phyloP scores from a whole-genome alignment of 35 echinoderm and acorn worm genomes.

The Lytechinus variegatus region DNA sequence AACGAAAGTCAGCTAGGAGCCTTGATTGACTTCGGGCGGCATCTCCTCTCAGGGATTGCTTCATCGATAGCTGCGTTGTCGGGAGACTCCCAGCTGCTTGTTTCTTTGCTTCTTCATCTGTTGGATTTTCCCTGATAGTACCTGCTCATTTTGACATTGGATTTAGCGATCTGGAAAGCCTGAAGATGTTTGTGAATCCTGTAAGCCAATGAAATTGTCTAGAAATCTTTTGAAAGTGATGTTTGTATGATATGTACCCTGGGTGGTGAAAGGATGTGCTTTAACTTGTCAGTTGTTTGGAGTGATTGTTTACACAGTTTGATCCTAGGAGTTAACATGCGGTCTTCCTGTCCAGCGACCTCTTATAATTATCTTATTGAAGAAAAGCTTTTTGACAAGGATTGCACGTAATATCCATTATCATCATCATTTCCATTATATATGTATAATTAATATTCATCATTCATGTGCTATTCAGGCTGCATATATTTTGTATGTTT shows the following conservation, averaged over 20 bases:
- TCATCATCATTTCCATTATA: too few relatives aligned
- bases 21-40: background rate
- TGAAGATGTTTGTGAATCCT: constrained; percentile 19
- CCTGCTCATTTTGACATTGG: background rate
- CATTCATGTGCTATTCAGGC: too few relatives aligned
- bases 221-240: background rate
- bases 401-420: background rate
- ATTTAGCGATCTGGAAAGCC: background rate
- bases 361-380: background rate
- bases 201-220: background rate
- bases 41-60: background rate
- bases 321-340: background rate
- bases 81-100: background rate
- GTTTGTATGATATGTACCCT: background rate
- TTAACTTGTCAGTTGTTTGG: background rate
- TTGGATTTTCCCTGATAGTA: background rate
- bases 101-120: background rate
- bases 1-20: background rate
- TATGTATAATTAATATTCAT: too few relatives aligned
- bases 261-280: background rate
- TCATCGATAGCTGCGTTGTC: background rate
- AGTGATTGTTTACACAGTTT: background rate
- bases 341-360: background rate
- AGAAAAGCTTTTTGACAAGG: background rate
- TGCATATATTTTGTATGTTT: too few relatives aligned